These are phyloP conservation scores for Anticlea derivata DNA, from an alignment of 2,888 invertebrate species.

Conservation along the genomic window DNA sequence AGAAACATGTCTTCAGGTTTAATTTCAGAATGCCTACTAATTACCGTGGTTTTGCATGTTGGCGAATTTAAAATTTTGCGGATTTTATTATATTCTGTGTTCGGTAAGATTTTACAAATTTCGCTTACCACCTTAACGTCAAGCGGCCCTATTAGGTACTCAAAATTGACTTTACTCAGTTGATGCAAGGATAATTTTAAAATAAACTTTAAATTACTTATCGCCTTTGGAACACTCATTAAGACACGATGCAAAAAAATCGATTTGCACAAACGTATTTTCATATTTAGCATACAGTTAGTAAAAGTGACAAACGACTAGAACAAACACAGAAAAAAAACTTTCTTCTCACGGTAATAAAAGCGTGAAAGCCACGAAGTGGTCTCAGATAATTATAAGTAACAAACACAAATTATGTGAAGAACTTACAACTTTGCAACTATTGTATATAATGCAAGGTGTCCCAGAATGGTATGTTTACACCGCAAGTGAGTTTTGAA, in stretches of 20 bases:
- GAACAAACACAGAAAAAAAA: slow-evolving; percentile 38
- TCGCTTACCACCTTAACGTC: no score
- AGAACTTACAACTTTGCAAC: slow-evolving; percentile 25
- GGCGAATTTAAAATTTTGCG: no score
- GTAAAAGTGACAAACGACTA: slow-evolving; percentile 37
- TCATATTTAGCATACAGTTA: slow-evolving; percentile 33
- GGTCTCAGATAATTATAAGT: slow-evolving; percentile 37
- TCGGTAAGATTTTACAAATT: no score
- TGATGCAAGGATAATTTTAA: no score
- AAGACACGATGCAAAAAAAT: slow-evolving; percentile 5
- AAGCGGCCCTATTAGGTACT: no score
- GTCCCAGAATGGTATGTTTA: not conserved
- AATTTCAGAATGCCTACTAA: not conserved
- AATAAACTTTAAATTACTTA: slow-evolving; percentile 8
- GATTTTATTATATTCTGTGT: no score
- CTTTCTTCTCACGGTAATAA: slow-evolving; percentile 44
- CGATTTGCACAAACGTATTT: slow-evolving; percentile 27
- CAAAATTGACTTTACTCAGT: no score
- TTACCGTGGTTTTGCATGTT: no score
- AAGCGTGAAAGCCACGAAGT: slow-evolving; percentile 41
- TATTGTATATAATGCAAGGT: slow-evolving; percentile 16
- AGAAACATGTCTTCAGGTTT: not conserved
- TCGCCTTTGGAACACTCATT: not conserved
- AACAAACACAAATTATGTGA: slow-evolving; percentile 42
- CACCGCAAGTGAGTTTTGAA: not conserved